Evolutionary conservation across 1,140 invertebrate genomes (phyloP).

Genomic region (Augochlora pura): DNA sequence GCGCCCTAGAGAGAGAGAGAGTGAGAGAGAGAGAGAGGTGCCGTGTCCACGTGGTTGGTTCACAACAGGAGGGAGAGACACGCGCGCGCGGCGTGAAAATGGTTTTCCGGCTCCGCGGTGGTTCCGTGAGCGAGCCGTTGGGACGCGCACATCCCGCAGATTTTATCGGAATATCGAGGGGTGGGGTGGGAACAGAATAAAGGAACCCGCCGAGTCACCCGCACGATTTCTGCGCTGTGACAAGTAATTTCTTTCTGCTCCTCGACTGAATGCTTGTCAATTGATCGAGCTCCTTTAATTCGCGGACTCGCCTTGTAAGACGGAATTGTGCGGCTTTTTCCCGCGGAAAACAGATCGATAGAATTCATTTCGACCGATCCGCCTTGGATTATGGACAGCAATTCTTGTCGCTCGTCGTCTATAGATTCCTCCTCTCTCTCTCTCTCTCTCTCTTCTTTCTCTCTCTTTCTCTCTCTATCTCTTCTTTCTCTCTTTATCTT

Average conservation of each 20-base stretch:
- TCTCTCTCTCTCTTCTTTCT: too few species aligned
- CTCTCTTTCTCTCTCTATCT: too few species aligned
- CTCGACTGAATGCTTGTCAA: slow-evolving; percentile 10
- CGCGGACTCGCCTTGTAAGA: not conserved
- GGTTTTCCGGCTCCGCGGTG: not conserved
- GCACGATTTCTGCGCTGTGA: slow-evolving; percentile 10
- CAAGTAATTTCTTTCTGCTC: slow-evolving; percentile 28
- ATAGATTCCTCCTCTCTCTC: too few species aligned
- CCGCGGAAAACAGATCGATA: not conserved
- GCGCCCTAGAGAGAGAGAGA: too few species aligned
- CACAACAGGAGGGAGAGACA: not conserved
- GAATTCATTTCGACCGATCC: not conserved
- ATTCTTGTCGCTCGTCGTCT: too few species aligned
- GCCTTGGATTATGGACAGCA: not conserved
- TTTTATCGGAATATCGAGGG: slow-evolving; percentile 13
- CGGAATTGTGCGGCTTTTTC: not conserved
- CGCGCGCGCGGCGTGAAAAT: not conserved
- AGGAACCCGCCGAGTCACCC: not conserved
- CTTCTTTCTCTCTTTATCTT: too few species aligned
- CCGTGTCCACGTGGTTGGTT: not conserved
- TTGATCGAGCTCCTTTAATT: slow-evolving; percentile 28
- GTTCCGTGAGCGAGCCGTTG: too few species aligned
- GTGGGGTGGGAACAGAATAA: not conserved
- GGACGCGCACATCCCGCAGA: not conserved
- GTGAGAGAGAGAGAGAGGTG: too few species aligned